Base-by-base conservation (phyloP, 2,113 vertebrate genomes). In the Pomatostomus ruficeps region DNA sequence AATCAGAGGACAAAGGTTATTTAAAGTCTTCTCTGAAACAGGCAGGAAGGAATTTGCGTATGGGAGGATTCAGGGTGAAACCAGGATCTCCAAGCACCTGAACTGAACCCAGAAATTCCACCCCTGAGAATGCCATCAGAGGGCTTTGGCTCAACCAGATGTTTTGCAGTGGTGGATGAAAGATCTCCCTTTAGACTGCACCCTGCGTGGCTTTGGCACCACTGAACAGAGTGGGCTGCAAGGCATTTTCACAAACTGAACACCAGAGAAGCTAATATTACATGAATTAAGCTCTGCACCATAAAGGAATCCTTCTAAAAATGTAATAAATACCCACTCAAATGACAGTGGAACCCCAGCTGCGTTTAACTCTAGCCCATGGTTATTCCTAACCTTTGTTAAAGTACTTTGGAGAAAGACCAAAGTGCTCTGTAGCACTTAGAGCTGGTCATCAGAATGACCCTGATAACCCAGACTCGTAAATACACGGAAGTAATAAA, bases 401-500 rank as follows among this genome's bases (percentile, higher is more conserved):
- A 25, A 83, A 94, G 54, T 36, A 66, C 49, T 54, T 89, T 61
- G 67, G 31, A 35, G 63, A 85, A 91, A 80, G 61, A 93, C 28
- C 21, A 35, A n/a, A n/a, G n/a, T n/a, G 28, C 25, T 63, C 67
- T 68, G 12, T 62, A 77, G 62, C 59, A 43, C 62, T 74, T 36
- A 10, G 22, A 15, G 14, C 22, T 11, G 4, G 31, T 57, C 51
- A 52, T 57, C 43, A 79, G 51, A 80, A 74, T 16, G 42, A 75
- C 24, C 36, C 46, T 72, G 72, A 77, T 20, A 75, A 89, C 26
- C 23, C 55, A 77, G 48, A 63, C 23, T 72, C 55, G 13, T 76
- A 93, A 95, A 95, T 48, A 55, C 31, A 40, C 13, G 28, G 26
- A 55, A n/a, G 40, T 22, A 88, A 90, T n/a, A 83, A 85, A 71